These are phyloP conservation scores for Mohoua ochrocephala DNA, from an alignment of 2,113 vertebrate genomes.

Conservation along the genomic window DNA sequence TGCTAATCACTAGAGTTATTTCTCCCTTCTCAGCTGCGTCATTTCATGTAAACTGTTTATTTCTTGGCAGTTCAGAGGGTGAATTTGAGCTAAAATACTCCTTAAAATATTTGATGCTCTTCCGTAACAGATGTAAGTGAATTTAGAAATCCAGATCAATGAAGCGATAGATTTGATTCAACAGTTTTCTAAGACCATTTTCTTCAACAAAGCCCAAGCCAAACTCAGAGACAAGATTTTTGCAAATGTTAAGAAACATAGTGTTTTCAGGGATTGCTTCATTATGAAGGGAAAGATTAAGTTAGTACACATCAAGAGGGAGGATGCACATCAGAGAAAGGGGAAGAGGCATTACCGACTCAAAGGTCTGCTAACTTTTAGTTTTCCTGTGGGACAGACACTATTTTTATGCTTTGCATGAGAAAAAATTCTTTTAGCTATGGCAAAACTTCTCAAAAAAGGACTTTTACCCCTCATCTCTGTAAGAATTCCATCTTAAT, in stretches of 20 bases:
- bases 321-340: background rate
- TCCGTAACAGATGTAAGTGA: background rate
- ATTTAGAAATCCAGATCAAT: background rate
- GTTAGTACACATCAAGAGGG: background rate
- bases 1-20: background rate
- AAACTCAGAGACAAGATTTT: background rate
- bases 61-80: background rate
- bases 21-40: background rate
- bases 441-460: background rate
- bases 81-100: background rate
- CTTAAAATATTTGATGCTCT: background rate
- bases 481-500: background rate
- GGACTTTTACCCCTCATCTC: background rate
- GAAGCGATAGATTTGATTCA: background rate
- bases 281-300: background rate
- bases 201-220: background rate
- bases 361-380: background rate
- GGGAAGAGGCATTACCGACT: background rate
- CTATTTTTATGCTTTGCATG: background rate
- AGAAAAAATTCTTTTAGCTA: background rate
- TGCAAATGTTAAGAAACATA: background rate
- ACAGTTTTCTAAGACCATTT: background rate
- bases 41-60: background rate
- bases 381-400: background rate
- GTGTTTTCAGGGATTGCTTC: background rate